Percentiles rank a stretch among this genome's conserved stretches.
phyloP scores from a whole-genome alignment of 2,888 invertebrate species.

The Xiphydria camelus region DNA sequence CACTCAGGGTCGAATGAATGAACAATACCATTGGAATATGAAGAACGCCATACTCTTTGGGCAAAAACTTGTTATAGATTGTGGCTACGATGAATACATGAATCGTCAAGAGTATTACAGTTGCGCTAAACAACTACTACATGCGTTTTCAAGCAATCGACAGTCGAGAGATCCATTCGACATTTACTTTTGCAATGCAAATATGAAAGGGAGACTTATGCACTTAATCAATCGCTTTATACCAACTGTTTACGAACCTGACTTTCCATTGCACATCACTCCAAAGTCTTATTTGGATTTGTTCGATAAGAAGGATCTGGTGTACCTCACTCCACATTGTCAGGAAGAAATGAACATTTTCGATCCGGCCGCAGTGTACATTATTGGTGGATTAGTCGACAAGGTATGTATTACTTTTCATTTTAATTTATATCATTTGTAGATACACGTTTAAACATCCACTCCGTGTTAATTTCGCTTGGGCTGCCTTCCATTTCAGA shows the following conservation, averaged over 20 bases:
- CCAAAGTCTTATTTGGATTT: slow-evolving; percentile 75
- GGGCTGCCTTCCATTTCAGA: slow-evolving; percentile 54
- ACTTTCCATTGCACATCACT: slow-evolving; percentile 75
- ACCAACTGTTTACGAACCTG: slow-evolving; percentile 69
- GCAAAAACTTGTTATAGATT: slow-evolving; percentile 79
- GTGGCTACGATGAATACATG: slow-evolving; percentile 82
- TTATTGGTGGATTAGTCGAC: slow-evolving; percentile 84
- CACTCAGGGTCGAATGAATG: slow-evolving; percentile 67
- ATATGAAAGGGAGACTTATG: slow-evolving; percentile 61
- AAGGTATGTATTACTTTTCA: slow-evolving; percentile 61
- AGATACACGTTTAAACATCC: not conserved
- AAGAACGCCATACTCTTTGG: slow-evolving; percentile 64
- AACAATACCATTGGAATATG: slow-evolving; percentile 62
- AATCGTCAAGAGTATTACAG: slow-evolving; percentile 68
- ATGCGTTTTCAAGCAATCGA: slow-evolving; percentile 75
- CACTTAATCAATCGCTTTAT: slow-evolving; percentile 65
- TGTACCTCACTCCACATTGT: slow-evolving; percentile 89
- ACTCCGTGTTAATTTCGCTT: not conserved
- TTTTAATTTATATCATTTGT: no score
- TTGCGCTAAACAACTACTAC: slow-evolving; percentile 78
- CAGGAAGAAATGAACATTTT: slow-evolving; percentile 68
- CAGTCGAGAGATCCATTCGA: slow-evolving; percentile 76
- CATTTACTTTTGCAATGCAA: slow-evolving; percentile 75
- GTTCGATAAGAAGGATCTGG: slow-evolving; percentile 77
- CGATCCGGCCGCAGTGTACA: slow-evolving; percentile 80